These are phyloP conservation scores for Nyctereutes procyonoides DNA, from an alignment of 2,113 vertebrate species.

Conservation along the genomic window DNA sequence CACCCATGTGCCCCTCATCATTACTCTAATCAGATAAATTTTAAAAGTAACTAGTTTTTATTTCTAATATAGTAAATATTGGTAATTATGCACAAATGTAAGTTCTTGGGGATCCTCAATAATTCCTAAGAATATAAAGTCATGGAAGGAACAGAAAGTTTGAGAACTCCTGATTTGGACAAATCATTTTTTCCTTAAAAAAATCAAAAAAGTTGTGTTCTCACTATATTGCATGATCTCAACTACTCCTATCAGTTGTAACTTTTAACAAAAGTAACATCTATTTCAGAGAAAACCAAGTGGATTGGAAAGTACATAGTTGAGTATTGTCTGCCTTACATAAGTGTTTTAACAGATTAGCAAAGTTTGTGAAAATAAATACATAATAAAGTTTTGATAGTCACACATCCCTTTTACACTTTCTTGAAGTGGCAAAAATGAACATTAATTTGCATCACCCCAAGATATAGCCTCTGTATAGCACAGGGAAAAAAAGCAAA, in stretches of 20 bases:
- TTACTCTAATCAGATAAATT: neutral
- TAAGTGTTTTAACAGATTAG: neutral
- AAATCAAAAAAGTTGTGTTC: neutral
- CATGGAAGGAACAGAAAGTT: neutral
- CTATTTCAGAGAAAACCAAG: neutral
- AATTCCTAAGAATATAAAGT: neutral
- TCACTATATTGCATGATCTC: neutral
- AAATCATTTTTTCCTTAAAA: neutral
- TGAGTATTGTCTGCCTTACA: neutral
- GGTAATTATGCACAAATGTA: neutral
- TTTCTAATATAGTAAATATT: neutral
- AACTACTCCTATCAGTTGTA: neutral
- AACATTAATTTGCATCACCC: neutral
- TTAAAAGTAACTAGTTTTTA: neutral
- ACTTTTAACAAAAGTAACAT: neutral
- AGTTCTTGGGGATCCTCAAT: neutral
- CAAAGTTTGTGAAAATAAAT: neutral
- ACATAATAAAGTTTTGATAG: neutral
- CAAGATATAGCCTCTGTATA: neutral
- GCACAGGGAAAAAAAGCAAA: neutral
- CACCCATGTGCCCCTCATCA: neutral
- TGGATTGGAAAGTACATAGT: neutral
- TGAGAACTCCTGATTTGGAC: neutral
- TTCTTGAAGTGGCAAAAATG: conserved; percentile 6
- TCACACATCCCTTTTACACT: neutral